Base-by-base conservation (phyloP, 1,140 invertebrate genomes). In the Drosophila subobscura region DNA sequence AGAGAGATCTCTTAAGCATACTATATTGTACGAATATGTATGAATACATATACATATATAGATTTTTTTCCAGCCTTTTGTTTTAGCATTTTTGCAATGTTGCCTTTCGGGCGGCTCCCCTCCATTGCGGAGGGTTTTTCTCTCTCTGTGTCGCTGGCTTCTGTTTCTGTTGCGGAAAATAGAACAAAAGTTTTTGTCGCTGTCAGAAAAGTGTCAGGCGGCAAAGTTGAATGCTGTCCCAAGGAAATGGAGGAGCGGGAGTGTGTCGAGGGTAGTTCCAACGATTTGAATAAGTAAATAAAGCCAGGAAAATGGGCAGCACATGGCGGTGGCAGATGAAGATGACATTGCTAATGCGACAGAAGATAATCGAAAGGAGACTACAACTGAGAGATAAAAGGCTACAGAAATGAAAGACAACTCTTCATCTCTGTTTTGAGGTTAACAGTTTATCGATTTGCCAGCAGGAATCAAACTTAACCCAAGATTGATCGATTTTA, bases 121-220 rank as follows among this genome's bases (percentile, higher is more conserved):
- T 81, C 84, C 57, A 29, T 29, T 29, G 5, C 27, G 33, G 65
- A 49, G 65, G 65, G 65, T 68, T 68, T 68, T 12, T 10, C 33
- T 68, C 65, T 55, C 65, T 3, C 46, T 37, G 44, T 29, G 71
- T 73, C 58, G 72, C 61, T 66, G 67, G 67, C 67, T 68, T 68
- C 33, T 37, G 63, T 68, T 68, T 68, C 65, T 68, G 65, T 68
- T 49, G 71, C 60, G 72, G 60, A 74, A 80, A 89, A 88, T 88
- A 88, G 84, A 88, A 89, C 85, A 88, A 88, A 89, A 89, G 76
- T 89, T 81, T 90, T 84, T 84, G 88, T 90, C 77, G 77, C 77
- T 84, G 80, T 84, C 88, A 90, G 64, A 90, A 80, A 90, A 90
- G 88, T 90, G 88, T 90, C 88, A 90, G 81, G 76, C 88, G 81